Conservation (phyloP, 2,113 vertebrate species). For the Aldabrachelys gigantea region DNA sequence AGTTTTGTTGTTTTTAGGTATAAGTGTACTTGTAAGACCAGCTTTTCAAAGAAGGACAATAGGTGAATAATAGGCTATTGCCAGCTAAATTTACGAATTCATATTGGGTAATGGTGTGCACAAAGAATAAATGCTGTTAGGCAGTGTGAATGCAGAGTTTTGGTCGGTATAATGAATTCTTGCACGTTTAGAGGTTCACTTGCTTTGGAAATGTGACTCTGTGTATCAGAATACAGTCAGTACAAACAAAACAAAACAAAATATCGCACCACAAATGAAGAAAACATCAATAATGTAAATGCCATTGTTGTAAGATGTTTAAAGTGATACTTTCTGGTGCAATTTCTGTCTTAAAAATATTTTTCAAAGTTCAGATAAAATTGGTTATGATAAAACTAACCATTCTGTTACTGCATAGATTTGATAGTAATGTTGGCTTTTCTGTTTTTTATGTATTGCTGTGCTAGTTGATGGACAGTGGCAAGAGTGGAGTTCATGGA, state of each 20-base stretch:
- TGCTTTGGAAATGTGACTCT: background rate
- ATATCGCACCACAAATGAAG: background rate
- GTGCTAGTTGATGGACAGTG: conserved; percentile 95
- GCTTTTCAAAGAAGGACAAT: background rate
- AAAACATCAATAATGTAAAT: background rate
- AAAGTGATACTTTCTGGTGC: fast-evolving
- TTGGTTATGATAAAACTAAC: background rate
- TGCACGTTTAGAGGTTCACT: background rate
- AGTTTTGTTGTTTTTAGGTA: background rate
- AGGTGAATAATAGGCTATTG: background rate
- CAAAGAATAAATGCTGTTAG: background rate
- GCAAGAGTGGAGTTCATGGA: conserved; percentile 99
- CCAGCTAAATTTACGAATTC: conserved; percentile 4
- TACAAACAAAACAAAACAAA: background rate
- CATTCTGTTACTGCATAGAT: fast-evolving
- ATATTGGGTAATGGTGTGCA: background rate
- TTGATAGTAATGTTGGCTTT: conserved; percentile 41
- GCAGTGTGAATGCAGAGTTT: background rate
- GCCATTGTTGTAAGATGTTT: background rate
- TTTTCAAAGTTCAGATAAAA: fast-evolving
- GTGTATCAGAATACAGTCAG: background rate
- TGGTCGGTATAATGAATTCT: background rate
- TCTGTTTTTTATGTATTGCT: conserved; percentile 54
- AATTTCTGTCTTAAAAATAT: background rate
- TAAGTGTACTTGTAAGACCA: background rate